These are phyloP conservation scores for Acanthis flammea DNA, from an alignment of 2,797 vertebrate species.

Conservation along the genomic window DNA sequence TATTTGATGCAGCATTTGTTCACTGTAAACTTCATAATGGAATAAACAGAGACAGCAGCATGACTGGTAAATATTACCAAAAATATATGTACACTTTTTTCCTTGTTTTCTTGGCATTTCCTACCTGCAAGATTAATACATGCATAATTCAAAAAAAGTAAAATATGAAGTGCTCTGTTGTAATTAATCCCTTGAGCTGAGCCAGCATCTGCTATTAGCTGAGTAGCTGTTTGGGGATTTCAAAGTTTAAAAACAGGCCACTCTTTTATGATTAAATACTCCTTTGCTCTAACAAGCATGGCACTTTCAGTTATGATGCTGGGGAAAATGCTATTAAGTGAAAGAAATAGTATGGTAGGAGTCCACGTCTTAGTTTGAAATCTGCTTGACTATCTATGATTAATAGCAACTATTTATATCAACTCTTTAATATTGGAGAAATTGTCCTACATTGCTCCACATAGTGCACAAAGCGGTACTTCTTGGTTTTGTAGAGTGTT, in stretches of 20 bases:
- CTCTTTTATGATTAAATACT: not conserved
- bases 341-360: not conserved
- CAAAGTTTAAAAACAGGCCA: not conserved
- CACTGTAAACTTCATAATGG: conserved; percentile 87
- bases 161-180: conserved; percentile 52
- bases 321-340: not conserved
- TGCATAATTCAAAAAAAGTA: not conserved
- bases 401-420: not conserved
- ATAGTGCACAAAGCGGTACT: not conserved
- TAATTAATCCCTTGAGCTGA: conserved; percentile 72
- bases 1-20: conserved; percentile 91
- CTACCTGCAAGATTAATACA: conserved; percentile 84
- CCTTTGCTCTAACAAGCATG: not conserved
- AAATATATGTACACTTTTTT: conserved; percentile 2
- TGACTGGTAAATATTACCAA: conserved; percentile 89
- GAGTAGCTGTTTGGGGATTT: conserved; percentile 9
- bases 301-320: conserved; percentile 31
- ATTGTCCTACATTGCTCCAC: not conserved
- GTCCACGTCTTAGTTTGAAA: not conserved
- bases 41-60: conserved; percentile 90
- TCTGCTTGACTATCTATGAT: not conserved
- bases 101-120: conserved; percentile 72
- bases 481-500: not conserved
- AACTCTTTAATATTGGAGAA: not conserved
- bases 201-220: not conserved